These are phyloP conservation scores for Neria commutata DNA, from an alignment of 2,888 invertebrate genomes.

Conservation along the genomic window DNA sequence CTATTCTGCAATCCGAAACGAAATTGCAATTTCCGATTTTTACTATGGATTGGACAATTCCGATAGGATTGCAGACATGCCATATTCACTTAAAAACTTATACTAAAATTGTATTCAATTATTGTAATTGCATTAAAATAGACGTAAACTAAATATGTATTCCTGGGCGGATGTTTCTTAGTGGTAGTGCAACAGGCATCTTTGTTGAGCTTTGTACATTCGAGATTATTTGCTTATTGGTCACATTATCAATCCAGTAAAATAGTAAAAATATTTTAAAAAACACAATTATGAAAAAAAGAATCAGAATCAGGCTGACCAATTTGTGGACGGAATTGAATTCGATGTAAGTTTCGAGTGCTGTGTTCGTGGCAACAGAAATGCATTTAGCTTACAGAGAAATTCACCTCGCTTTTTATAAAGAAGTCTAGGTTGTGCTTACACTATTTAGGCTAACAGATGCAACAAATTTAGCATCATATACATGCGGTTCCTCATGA, in stretches of 20 bases:
- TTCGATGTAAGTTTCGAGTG: background rate
- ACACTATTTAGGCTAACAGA: conserved; percentile 39
- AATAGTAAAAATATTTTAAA: background rate
- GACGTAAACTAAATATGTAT: no score
- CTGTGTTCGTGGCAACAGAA: background rate
- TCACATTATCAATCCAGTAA: background rate
- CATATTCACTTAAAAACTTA: no score
- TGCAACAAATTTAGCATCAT: conserved; percentile 45
- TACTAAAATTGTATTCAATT: no score
- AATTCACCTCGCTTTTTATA: background rate
- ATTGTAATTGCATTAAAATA: no score
- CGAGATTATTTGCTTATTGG: conserved; percentile 6
- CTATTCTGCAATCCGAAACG: no score
- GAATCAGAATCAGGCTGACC: conserved; percentile 1
- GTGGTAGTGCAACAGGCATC: background rate
- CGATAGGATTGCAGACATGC: no score
- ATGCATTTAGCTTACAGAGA: background rate
- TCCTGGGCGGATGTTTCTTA: background rate
- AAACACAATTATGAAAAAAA: background rate
- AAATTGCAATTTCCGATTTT: no score
- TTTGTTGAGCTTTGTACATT: conserved; percentile 20
- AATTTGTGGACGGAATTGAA: conserved; percentile 10
- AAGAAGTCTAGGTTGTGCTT: background rate
- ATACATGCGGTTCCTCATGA: conserved; percentile 54
- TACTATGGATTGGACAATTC: no score